Evolutionary conservation across 2,113 vertebrate genomes (phyloP).

Genomic region (Azemiops feae): DNA sequence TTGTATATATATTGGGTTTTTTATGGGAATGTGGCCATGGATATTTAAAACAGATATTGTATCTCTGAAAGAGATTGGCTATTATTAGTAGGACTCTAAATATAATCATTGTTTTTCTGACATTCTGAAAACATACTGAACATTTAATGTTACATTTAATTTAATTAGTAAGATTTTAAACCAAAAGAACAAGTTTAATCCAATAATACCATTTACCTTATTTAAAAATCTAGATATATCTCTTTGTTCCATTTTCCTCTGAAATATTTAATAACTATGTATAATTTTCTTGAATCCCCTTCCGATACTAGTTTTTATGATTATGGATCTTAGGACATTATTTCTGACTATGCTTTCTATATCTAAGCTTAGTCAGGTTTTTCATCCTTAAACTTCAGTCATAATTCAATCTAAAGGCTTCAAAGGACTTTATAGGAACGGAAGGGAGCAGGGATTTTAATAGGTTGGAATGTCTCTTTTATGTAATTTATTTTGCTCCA

Average conservation of each 20-base stretch:
- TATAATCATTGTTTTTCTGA: conserved; percentile 48
- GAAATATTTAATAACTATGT: not conserved
- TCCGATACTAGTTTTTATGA: not conserved
- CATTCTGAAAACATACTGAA: conserved; percentile 47
- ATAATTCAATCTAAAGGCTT: not conserved
- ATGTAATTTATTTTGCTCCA: not conserved
- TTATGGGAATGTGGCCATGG: conserved; percentile 28
- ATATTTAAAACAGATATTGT: conserved; percentile 54
- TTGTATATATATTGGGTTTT: conserved; percentile 48
- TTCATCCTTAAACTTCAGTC: not conserved
- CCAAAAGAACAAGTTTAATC: conserved; percentile 31
- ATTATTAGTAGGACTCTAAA: conserved; percentile 52
- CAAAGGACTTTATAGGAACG: not conserved
- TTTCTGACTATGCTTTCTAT: conserved; percentile 38
- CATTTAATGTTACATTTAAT: conserved; percentile 51
- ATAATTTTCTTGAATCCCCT: not conserved
- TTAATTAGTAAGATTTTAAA: conserved; percentile 47
- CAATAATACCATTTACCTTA: not conserved
- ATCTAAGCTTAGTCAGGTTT: conserved; percentile 31
- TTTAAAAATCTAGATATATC: conserved; percentile 34
- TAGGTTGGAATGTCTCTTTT: not conserved
- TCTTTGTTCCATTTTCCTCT: not conserved
- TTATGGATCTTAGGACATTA: conserved; percentile 7
- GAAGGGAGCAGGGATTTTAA: not conserved
- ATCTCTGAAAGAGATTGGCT: conserved; percentile 42